Conservation (phyloP, 2,113 vertebrate genomes). For the Tupaia tana region DNA sequence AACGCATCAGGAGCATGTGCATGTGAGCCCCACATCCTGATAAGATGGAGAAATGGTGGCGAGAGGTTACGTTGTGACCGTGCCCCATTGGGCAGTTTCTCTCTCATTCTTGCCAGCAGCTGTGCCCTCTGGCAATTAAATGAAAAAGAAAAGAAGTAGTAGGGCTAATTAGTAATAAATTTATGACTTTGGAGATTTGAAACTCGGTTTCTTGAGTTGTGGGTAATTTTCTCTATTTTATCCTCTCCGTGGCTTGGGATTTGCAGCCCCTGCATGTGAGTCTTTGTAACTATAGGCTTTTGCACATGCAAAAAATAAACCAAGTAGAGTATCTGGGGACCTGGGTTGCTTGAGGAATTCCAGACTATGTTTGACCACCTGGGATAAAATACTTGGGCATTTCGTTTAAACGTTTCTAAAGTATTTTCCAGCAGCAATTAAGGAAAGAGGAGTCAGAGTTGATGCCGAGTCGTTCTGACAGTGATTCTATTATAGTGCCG, state of each 20-base stretch:
- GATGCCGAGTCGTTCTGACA: constrained; percentile 76
- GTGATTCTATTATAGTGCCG: constrained; percentile 61
- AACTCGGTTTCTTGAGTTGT: background rate
- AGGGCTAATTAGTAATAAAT: background rate
- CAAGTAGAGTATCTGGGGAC: background rate
- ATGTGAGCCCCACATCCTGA: too few species aligned
- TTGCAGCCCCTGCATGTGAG: background rate
- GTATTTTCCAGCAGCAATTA: constrained; percentile 38
- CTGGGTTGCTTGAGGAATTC: constrained; percentile 19
- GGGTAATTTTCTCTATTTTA: background rate
- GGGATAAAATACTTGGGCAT: constrained; percentile 25
- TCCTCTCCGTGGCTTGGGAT: background rate
- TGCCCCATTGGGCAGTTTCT: too few species aligned
- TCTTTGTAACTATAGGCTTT: background rate
- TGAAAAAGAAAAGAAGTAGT: background rate
- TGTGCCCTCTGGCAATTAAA: too few species aligned
- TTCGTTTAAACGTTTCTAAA: constrained; percentile 60
- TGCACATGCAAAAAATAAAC: background rate
- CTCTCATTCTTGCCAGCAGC: too few species aligned
- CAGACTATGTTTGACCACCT: constrained; percentile 1
- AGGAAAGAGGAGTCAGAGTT: constrained; percentile 48
- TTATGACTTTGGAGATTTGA: background rate
- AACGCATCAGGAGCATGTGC: too few species aligned
- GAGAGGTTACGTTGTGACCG: too few species aligned
- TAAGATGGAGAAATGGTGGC: too few species aligned